Base-by-base conservation (phyloP, 2,888 invertebrate species). In the Ophion costatus region DNA sequence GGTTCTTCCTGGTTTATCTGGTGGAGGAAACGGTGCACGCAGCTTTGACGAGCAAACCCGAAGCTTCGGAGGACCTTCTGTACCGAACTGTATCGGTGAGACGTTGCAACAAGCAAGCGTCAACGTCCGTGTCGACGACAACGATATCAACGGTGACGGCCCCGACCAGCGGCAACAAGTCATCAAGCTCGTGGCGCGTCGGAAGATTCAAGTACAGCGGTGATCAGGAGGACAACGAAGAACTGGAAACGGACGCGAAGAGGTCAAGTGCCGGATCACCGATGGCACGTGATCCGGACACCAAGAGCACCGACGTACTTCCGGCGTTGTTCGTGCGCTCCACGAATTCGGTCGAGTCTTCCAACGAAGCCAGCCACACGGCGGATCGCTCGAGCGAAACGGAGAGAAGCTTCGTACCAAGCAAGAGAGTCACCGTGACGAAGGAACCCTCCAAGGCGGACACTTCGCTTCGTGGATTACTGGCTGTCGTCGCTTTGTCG, bases 401-500 rank as follows among this genome's bases (percentile, higher is more conserved):
- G n/a, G 80, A 87, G 45, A 82, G 78, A 20, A 70, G 33, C 51
- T 74, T 77, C 67, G 56, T 73, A 11, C 59, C 64, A 2, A 81
- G 78, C 61, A 84, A 78, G 29, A 75, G 71, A 29, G 70, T 79
- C 64, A 64, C 86, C n/a, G 76, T 33, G 24, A 81, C 77, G 86
- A 88, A 38, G 78, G 85, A 38, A 87, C 86, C 84, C 22, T 67
- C 82, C 17, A 82, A 87, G 78, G 83, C 88, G 1, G 89, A 95
- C 45, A 94, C 94, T 51, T 94, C 94, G 1, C 92, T 95, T 79
- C 94, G 94, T 66, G 96, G 95, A 56, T 93, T 96, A 6, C 92
- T 96, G 67, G 95, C 96, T 0, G 95, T 96, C 10, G 92, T 96
- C 67, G 96, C 96, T 0, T 91, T 96, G 7, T 96, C 96, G 59